phyloP scores from a whole-genome alignment of 2,888 invertebrate genomes.

The Netelia fuscicornis region DNA sequence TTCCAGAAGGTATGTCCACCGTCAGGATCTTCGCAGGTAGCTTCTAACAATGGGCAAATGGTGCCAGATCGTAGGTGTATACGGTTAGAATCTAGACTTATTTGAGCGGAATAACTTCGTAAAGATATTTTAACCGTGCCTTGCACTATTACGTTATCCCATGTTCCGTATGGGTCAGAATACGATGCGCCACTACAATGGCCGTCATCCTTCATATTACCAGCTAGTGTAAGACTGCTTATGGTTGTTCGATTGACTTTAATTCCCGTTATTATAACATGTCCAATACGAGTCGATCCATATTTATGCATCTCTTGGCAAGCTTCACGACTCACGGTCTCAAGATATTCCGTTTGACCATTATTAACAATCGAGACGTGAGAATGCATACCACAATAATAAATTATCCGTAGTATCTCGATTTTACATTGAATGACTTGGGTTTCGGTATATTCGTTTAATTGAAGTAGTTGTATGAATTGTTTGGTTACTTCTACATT shows the following conservation, averaged over 20 bases:
- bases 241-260: conserved; percentile 22
- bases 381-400: conserved; percentile 51
- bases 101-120: no score
- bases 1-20: no score
- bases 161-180: conserved; percentile 50
- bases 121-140: background rate
- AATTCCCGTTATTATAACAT: conserved; percentile 28
- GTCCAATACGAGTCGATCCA: conserved; percentile 27
- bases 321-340: background rate
- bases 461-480: conserved; percentile 45
- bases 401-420: conserved; percentile 36
- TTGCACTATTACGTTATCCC: conserved; percentile 48
- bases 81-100: no score
- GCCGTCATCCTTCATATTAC: no score
- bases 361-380: conserved; percentile 41
- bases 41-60: no score
- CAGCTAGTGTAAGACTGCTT: no score
- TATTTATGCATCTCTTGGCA: conserved; percentile 35
- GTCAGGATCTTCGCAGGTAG: background rate
- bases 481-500: no score
- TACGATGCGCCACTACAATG: no score
- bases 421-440: conserved; percentile 49
- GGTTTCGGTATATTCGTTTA: conserved; percentile 32
- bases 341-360: conserved; percentile 39
- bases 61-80: no score